Conservation (phyloP, 2,797 vertebrate genomes). For the Falco rusticolus region DNA sequence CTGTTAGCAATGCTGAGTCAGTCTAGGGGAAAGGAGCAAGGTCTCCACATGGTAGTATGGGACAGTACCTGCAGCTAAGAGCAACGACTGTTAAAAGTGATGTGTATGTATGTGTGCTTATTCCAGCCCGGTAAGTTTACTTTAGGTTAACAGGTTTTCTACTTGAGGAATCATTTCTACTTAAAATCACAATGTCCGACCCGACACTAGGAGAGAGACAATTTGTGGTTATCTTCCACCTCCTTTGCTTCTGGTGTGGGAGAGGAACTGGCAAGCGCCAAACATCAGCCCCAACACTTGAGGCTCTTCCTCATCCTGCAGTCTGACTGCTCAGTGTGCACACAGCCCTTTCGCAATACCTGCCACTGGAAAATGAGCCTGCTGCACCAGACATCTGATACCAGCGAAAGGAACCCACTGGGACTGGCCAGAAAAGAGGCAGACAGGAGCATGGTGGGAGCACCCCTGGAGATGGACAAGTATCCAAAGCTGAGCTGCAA, state of each 20-base stretch:
- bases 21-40: background rate
- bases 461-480: background rate
- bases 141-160: background rate
- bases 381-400: background rate
- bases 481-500: background rate
- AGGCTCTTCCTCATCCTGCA: background rate
- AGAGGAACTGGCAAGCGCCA: background rate
- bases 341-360: background rate
- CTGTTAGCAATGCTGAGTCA: background rate
- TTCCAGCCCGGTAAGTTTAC: background rate
- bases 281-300: background rate
- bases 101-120: background rate
- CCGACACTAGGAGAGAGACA: background rate
- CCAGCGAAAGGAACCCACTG: background rate
- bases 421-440: background rate
- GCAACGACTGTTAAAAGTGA: background rate
- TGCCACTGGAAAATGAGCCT: background rate
- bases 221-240: background rate
- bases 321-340: fast-evolving
- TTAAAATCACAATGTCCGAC: background rate
- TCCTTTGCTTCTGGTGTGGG: background rate
- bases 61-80: background rate
- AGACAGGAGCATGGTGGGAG: background rate
- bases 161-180: background rate
- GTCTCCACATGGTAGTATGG: background rate